Conservation (phyloP, 2,797 vertebrate genomes). For the Malurus splendens region DNA sequence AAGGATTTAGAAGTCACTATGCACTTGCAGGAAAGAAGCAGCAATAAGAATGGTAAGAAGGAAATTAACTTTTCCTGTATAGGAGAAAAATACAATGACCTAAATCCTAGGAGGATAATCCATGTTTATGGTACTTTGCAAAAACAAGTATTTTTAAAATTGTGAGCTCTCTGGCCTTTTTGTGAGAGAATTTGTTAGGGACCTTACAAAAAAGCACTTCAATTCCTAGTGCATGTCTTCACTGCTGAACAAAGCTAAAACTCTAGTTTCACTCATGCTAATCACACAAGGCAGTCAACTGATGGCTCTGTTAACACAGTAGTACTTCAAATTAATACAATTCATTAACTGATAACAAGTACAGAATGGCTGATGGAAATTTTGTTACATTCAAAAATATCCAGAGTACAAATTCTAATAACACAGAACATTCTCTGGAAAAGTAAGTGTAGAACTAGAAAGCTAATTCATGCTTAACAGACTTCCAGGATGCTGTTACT, state of each 20-base stretch:
- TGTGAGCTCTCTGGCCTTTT: neutral
- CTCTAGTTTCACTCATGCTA: neutral
- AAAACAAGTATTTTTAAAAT: neutral
- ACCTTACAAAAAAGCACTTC: neutral
- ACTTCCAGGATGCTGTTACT: fast-evolving
- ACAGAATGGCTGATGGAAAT: neutral
- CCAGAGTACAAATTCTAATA: neutral
- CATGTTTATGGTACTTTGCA: neutral
- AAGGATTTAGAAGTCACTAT: neutral
- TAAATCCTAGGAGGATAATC: neutral
- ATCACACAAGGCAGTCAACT: neutral
- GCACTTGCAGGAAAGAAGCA: neutral
- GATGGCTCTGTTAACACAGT: neutral
- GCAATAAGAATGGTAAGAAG: neutral
- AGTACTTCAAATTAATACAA: neutral
- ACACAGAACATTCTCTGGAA: neutral
- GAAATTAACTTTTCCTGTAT: neutral
- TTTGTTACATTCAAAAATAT: neutral
- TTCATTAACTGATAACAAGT: neutral
- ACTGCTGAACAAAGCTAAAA: neutral
- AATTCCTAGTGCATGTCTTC: neutral
- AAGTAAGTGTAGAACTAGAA: neutral
- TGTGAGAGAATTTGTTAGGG: neutral
- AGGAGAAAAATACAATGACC: neutral
- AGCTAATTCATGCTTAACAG: neutral